These are phyloP conservation scores for Drosophila demipolita DNA, from an alignment of 2,888 invertebrate species.

Conservation along the genomic window DNA sequence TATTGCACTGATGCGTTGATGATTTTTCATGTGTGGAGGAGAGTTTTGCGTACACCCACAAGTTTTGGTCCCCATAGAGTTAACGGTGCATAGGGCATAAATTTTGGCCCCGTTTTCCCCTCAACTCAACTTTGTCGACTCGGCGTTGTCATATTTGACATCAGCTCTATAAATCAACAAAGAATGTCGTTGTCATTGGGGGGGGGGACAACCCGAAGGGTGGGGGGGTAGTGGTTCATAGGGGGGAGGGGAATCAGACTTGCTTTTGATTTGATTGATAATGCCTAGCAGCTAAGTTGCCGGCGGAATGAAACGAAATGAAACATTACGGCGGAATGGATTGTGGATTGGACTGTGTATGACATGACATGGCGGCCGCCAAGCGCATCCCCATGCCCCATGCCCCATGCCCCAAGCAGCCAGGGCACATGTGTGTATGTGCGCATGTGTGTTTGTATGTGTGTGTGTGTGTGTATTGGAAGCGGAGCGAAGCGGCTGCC, in stretches of 20 bases:
- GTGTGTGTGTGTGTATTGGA: constrained; percentile 35
- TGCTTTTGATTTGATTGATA: constrained; percentile 79
- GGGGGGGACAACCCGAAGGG: constrained; percentile 1
- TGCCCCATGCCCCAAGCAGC: constrained; percentile 25
- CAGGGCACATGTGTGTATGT: constrained; percentile 10
- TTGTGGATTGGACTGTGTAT: constrained; percentile 63
- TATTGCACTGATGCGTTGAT: constrained; percentile 62
- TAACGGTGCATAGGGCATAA: constrained; percentile 78
- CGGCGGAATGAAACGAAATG: constrained; percentile 76
- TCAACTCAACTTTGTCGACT: constrained; percentile 37
- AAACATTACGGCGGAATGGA: constrained; percentile 79
- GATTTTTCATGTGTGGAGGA: constrained; percentile 35
- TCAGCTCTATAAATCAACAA: constrained; percentile 77
- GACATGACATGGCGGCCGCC: constrained; percentile 76
- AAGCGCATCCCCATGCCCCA: constrained; percentile 62
- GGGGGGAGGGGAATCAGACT: constrained; percentile 1
- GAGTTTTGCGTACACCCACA: constrained; percentile 55
- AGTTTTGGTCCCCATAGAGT: constrained; percentile 59
- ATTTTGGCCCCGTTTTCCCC: constrained; percentile 44
- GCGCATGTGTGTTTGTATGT: constrained; percentile 11
- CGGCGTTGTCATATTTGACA: constrained; percentile 81
- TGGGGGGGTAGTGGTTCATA: neutral
- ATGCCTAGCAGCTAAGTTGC: constrained; percentile 58
- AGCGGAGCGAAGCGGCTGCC: constrained; percentile 69
- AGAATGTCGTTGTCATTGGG: constrained; percentile 56